These are phyloP conservation scores for Nylanderia fulva DNA, from an alignment of 1,140 invertebrate genomes.

Conservation along the genomic window DNA sequence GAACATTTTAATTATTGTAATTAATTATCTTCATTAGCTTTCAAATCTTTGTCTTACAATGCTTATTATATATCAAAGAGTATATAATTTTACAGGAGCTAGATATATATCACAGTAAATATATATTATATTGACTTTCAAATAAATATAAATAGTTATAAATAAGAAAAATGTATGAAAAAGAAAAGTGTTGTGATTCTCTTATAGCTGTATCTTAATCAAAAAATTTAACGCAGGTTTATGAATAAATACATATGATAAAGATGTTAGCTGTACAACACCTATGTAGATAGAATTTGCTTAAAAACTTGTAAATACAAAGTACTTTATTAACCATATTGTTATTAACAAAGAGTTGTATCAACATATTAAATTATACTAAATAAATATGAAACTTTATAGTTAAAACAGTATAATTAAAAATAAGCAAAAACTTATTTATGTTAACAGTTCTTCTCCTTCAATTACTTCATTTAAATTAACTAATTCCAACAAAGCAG, in stretches of 20 bases:
- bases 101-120: background rate
- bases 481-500: slow-evolving; percentile 94
- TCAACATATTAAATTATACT: slow-evolving; percentile 58
- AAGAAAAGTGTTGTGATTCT: slow-evolving; percentile 6
- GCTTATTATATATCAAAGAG: background rate
- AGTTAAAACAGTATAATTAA: slow-evolving; percentile 13
- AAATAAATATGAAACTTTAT: slow-evolving; percentile 49
- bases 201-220: background rate
- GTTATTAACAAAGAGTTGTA: slow-evolving; percentile 34
- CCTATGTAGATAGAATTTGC: slow-evolving; percentile 22
- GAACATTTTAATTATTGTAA: background rate
- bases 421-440: slow-evolving; percentile 43
- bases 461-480: slow-evolving; percentile 97
- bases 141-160: slow-evolving; percentile 31
- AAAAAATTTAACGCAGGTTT: background rate
- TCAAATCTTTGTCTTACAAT: background rate
- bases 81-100: background rate
- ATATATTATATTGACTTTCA: slow-evolving; percentile 14
- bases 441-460: slow-evolving; percentile 92
- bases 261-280: background rate
- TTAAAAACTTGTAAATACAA: slow-evolving; percentile 47
- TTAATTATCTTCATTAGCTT: background rate
- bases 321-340: slow-evolving; percentile 11
- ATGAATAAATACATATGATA: background rate
- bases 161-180: background rate